Evolutionary conservation across 2,888 invertebrate genomes (phyloP).

Genomic region (Agrochola lota): DNA sequence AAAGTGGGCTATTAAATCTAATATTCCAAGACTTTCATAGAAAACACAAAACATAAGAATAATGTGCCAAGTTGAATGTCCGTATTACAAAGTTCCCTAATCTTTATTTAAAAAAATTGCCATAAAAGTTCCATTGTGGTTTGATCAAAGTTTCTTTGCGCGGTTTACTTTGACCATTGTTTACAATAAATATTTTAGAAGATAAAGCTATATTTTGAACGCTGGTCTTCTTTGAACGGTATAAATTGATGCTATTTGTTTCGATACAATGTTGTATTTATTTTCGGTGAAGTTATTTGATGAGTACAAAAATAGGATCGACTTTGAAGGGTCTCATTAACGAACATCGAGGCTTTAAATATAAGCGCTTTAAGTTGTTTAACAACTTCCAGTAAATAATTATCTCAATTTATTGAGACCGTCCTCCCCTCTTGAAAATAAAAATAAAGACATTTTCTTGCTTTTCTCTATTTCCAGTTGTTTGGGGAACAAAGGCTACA

Average conservation of each 20-base stretch:
- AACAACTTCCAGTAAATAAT: constrained; percentile 17
- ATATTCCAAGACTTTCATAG: constrained; percentile 36
- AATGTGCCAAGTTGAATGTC: constrained; percentile 58
- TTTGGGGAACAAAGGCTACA: too few species aligned
- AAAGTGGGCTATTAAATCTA: constrained; percentile 52
- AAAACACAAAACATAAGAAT: constrained; percentile 57
- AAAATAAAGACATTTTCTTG: neutral
- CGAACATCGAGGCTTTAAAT: constrained; percentile 6
- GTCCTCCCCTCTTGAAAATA: too few species aligned
- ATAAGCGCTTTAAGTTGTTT: constrained; percentile 21
- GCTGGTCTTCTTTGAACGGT: constrained; percentile 33
- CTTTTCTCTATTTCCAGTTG: too few species aligned
- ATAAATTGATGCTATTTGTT: constrained; percentile 24
- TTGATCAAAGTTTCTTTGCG: constrained; percentile 37
- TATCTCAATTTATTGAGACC: neutral
- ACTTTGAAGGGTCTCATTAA: constrained; percentile 23
- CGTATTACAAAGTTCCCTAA: constrained; percentile 63
- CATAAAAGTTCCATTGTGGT: constrained; percentile 56
- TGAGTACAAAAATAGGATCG: neutral
- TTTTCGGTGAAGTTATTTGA: constrained; percentile 17
- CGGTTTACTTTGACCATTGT: constrained; percentile 44
- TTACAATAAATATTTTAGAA: constrained; percentile 52
- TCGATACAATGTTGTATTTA: constrained; percentile 31
- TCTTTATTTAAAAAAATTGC: constrained; percentile 58
- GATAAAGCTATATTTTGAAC: constrained; percentile 30